These are phyloP conservation scores for Myotis davidii DNA, from an alignment of 2,113 vertebrate species.

Conservation along the genomic window DNA sequence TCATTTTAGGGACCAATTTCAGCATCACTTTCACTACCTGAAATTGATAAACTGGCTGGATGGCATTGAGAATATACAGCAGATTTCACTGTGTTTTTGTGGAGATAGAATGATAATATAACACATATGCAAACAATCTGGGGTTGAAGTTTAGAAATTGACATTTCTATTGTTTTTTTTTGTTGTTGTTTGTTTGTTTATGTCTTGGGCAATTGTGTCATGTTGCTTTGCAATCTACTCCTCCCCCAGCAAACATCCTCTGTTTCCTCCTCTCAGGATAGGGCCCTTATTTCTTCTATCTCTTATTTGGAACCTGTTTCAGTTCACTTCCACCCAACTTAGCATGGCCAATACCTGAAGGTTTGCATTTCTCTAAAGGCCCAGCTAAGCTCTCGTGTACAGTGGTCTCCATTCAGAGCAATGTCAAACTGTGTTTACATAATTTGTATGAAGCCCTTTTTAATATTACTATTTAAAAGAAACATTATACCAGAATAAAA, in stretches of 20 bases:
- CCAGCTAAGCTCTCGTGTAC: neutral
- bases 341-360: neutral
- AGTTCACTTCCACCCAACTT: neutral
- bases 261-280: neutral
- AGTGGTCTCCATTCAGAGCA: neutral
- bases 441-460: no score
- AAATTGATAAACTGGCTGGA: neutral
- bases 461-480: no score
- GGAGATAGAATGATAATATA: neutral
- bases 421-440: neutral
- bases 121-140: neutral
- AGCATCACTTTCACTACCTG: neutral
- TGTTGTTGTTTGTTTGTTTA: neutral
- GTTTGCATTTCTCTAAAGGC: neutral
- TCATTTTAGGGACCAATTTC: neutral
- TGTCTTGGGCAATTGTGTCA: neutral
- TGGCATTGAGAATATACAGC: neutral
- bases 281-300: neutral
- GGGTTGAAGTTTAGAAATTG: neutral
- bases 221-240: neutral
- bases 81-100: neutral
- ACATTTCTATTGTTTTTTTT: neutral
- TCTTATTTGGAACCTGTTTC: neutral
- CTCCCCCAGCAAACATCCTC: neutral
- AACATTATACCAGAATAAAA: no score